Conservation (phyloP, 2,113 vertebrate genomes). For the Lethenteron reissneri region DNA sequence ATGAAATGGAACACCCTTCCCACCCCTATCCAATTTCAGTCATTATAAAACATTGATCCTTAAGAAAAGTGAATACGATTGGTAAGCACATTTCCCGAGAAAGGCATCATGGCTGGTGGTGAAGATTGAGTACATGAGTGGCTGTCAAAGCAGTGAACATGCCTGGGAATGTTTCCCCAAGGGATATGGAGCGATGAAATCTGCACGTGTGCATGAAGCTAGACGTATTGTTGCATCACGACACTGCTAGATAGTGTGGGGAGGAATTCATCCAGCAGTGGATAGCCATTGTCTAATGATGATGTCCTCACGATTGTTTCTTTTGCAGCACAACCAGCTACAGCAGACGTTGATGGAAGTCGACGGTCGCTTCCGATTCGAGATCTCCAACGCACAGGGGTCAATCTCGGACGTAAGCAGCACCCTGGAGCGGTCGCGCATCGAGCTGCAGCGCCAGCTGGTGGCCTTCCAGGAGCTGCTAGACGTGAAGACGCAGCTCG, state of each 20-base stretch:
- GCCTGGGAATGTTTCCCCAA: not conserved
- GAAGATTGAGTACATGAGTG: too few species aligned
- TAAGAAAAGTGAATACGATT: too few species aligned
- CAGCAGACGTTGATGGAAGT: constrained; percentile 2
- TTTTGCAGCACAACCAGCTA: not conserved
- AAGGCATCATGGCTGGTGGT: too few species aligned
- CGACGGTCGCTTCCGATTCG: not conserved
- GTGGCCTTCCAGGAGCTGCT: constrained; percentile 1
- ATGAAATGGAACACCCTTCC: not conserved
- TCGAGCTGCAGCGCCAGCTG: constrained; percentile 4
- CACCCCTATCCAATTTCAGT: not conserved
- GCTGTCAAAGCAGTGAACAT: not conserved
- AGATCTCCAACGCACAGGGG: not conserved
- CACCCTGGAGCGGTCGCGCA: too few species aligned
- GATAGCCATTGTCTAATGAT: not conserved
- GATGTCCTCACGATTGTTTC: not conserved
- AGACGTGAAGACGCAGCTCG: constrained; percentile 3
- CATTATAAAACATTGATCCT: too few species aligned
- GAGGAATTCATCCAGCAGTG: not conserved
- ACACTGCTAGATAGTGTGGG: too few species aligned
- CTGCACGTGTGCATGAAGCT: not conserved
- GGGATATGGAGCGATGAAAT: not conserved
- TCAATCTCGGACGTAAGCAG: too few species aligned
- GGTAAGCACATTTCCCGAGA: too few species aligned
- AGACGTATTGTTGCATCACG: not conserved